A percentile compares a stretch with the other conserved stretches of the same genome.
Evolutionary conservation across 2,113 vertebrate species (phyloP).

Genomic region (Rhinopithecus roxellana): DNA sequence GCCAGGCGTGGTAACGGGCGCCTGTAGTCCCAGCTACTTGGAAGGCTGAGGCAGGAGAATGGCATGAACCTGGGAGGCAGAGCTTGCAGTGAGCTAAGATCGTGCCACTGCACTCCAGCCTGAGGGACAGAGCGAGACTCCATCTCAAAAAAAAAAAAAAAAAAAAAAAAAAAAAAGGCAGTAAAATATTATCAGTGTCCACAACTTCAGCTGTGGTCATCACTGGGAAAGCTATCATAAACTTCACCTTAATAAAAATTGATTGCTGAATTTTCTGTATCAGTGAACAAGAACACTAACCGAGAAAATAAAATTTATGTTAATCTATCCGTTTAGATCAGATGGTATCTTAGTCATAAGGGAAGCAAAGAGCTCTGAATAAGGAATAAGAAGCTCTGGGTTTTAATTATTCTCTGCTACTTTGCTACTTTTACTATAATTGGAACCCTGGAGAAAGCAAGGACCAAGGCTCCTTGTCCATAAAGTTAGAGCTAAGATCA

Average conservation of each 20-base stretch:
- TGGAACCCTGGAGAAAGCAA: neutral
- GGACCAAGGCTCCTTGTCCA: neutral
- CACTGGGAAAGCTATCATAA: neutral
- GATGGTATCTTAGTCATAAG: neutral
- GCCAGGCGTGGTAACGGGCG: too few relatives aligned
- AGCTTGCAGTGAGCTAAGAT: too few relatives aligned
- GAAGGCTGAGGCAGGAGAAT: too few relatives aligned
- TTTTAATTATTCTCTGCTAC: neutral
- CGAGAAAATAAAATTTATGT: neutral
- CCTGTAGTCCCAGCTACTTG: too few relatives aligned
- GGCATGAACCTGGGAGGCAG: too few relatives aligned
- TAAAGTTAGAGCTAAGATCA: neutral
- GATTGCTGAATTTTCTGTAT: neutral
- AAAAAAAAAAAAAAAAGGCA: neutral
- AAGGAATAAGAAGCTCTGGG: neutral
- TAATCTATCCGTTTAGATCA: neutral
- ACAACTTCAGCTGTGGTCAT: neutral
- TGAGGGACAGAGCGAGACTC: too few relatives aligned
- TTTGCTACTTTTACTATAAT: neutral
- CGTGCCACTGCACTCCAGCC: too few relatives aligned
- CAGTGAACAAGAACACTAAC: neutral
- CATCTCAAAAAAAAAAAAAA: too few relatives aligned
- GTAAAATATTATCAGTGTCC: neutral
- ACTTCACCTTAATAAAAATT: constrained; percentile 16
- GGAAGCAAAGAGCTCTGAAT: neutral